Conservation (phyloP, 2,113 vertebrate species). For the Hypanus sabinus region DNA sequence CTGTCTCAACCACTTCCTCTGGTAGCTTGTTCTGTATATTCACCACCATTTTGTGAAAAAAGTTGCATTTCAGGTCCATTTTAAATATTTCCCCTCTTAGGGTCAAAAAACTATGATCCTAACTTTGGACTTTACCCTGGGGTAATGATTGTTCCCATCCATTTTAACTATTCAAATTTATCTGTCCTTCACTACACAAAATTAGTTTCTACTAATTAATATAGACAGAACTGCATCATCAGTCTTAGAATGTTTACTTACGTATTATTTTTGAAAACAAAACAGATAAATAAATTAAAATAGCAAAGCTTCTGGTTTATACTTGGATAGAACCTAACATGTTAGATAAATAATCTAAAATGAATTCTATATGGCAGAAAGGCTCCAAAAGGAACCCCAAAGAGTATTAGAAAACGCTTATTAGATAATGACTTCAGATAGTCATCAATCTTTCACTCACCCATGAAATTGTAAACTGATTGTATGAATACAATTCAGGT, state of each 20-base stretch:
- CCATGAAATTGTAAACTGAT: background rate
- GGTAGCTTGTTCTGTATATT: no score
- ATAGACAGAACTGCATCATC: background rate
- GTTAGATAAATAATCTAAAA: background rate
- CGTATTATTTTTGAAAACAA: background rate
- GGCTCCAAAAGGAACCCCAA: background rate
- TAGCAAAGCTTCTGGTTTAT: background rate
- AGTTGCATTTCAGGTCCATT: no score
- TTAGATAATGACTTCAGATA: background rate
- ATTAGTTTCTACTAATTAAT: background rate
- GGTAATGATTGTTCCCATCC: no score
- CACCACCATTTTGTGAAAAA: no score
- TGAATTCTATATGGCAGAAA: background rate
- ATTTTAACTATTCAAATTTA: no score
- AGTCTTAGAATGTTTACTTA: background rate
- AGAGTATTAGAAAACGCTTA: background rate
- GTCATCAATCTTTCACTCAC: background rate
- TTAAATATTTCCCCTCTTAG: no score
- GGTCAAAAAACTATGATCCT: no score
- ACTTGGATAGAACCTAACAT: no score
- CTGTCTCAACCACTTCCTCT: no score
- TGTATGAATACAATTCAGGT: background rate
- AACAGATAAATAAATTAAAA: background rate
- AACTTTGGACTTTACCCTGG: no score
- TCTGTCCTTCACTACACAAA: background rate